phyloP scores from a whole-genome alignment of 2,113 vertebrate species.

The Dromiciops gliroides region DNA sequence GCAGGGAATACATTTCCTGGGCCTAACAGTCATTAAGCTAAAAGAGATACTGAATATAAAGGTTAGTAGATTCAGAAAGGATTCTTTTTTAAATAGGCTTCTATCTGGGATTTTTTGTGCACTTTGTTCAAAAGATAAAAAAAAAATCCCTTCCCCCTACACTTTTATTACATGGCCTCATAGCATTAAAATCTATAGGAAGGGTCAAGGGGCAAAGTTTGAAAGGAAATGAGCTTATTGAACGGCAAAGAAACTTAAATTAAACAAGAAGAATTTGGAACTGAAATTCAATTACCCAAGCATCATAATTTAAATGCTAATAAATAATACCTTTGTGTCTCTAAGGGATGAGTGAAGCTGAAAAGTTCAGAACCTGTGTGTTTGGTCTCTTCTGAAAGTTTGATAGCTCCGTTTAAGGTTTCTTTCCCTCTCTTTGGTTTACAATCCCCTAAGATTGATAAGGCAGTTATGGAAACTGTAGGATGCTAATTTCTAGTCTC shows the following conservation, averaged over 20 bases:
- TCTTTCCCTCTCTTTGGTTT: constrained; percentile 6
- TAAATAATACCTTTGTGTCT: background rate
- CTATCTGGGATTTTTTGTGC: constrained; percentile 28
- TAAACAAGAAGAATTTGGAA: constrained; percentile 22
- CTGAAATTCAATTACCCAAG: constrained; percentile 22
- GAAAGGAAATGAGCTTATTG: background rate
- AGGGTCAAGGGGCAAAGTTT: background rate
- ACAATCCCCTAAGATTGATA: background rate
- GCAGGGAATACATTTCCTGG: constrained; percentile 63
- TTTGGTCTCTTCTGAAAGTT: background rate
- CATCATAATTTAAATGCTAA: constrained; percentile 7
- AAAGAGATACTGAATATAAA: constrained; percentile 58
- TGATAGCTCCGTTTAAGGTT: background rate
- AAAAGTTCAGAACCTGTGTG: background rate
- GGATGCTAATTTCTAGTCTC: constrained; percentile 15
- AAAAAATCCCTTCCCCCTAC: background rate
- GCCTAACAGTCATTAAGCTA: constrained; percentile 64
- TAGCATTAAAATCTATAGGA: background rate
- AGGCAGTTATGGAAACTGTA: background rate
- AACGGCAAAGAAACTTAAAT: background rate
- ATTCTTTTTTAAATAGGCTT: background rate
- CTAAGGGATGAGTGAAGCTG: background rate
- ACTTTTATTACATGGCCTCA: background rate
- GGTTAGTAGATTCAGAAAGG: constrained; percentile 41
- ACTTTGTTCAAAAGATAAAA: background rate